These are phyloP conservation scores for Uromys caudimaculatus DNA, from an alignment of 2,797 vertebrate species.

Conservation along the genomic window DNA sequence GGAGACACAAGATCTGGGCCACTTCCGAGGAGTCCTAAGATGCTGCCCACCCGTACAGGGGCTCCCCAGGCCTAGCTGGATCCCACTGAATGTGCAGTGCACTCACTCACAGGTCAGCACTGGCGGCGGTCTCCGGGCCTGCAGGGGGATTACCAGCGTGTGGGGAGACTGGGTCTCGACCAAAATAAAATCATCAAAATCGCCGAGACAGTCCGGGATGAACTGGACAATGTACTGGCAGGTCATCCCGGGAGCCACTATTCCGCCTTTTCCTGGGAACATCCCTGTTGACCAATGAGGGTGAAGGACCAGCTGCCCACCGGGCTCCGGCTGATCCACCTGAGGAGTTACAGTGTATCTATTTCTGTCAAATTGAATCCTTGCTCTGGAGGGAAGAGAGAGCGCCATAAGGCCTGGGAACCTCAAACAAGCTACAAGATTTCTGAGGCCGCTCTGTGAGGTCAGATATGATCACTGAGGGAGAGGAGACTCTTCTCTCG, in stretches of 20 bases:
- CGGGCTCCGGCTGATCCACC: no score
- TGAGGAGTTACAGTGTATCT: rapidly evolving
- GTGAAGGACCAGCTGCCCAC: background rate
- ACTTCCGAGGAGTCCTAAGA: background rate
- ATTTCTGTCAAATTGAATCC: background rate
- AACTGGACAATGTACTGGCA: constrained; percentile 94
- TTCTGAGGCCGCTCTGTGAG: background rate
- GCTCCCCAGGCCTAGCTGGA: background rate
- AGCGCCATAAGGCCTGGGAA: background rate
- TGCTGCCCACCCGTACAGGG: background rate
- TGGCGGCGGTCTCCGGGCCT: constrained; percentile 92
- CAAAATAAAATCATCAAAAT: constrained; percentile 93
- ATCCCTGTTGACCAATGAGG: constrained; percentile 87
- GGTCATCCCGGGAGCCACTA: constrained; percentile 96
- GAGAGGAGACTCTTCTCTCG: background rate
- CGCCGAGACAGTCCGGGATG: constrained; percentile 91
- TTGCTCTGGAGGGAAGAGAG: background rate
- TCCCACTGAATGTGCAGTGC: rapidly evolving
- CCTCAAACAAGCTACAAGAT: background rate
- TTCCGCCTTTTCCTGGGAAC: constrained; percentile 93
- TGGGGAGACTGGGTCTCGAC: constrained; percentile 92
- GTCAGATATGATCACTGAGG: no score
- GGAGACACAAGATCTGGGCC: background rate
- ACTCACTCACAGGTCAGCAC: constrained; percentile 93
- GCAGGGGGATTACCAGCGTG: constrained; percentile 91